Evolutionary conservation across 1,140 invertebrate species (phyloP), one percentile per base, ranked within the genome.

Genomic region (Brachionus manjavacas): DNA sequence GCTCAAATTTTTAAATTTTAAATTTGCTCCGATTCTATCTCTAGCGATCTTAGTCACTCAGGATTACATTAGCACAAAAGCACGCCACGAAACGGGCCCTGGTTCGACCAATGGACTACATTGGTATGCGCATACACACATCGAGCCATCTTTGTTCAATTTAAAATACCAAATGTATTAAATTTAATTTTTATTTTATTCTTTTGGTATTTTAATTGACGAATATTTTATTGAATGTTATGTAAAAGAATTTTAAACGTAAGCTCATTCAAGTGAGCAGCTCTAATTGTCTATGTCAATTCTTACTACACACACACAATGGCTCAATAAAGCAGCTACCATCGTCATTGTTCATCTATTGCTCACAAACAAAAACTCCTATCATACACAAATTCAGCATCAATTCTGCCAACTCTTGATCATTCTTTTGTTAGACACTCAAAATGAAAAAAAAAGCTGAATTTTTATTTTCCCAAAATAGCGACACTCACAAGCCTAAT

Each of bases 1-100:
- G 68, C n/a, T 72, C 39, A 72, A 72, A 72, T 72, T 72, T 39
- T 72, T 72, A 39, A 16, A 35, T n/a, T n/a, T n/a, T 35, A 35
- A 39, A 72, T 72, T 39, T 72, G 6, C 31, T 4, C 16, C 20
- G 28, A 39, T 41, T 72, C 16, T 39, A 39, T 72, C n/a, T 39
- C 11, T 39, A 11, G 11, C 16, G 35, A 72, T 46, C 31, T 35
- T 4, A 35, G 66, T 39, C 66, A n/a, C 31, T 31, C 6, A n/a
- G 66, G 1, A 68, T 68, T 4, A 68, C 66, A 68, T 68, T 68
- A 35, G 31, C 31, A 35, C 6, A 39, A 20, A 60, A 20, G 4
- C 16, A 60, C 52, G 52, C 16, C 16, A 60, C 7, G 6, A 60
- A 60, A 60, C 16, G 52, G 52, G 52, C 52, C 52, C 52, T 60